Percentiles rank a stretch among this genome's conserved stretches.
Conservation (phyloP, 2,888 invertebrate species). For the Spilarctia lutea region DNA sequence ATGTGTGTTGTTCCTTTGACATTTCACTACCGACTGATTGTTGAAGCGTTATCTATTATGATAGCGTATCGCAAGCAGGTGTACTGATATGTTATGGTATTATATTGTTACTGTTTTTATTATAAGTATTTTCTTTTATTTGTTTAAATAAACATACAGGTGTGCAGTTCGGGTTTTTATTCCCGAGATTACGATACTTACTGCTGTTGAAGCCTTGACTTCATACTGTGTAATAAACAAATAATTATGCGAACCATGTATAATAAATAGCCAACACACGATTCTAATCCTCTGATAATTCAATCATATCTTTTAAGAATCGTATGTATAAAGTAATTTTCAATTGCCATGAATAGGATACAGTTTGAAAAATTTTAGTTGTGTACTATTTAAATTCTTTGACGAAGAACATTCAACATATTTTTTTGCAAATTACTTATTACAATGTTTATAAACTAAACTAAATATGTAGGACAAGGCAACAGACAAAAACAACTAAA, state of each 20-base stretch:
- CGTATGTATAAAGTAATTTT: neutral
- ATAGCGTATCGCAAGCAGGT: slow-evolving; percentile 24
- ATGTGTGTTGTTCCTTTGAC: slow-evolving; percentile 29
- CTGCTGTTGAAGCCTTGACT: neutral
- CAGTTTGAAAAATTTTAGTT: too few relatives aligned
- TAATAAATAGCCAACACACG: neutral
- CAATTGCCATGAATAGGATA: neutral
- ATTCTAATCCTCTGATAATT: neutral
- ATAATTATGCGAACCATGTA: neutral
- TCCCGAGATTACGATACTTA: neutral
- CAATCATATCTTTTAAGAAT: neutral
- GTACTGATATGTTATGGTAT: slow-evolving; percentile 37
- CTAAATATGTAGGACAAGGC: too few relatives aligned
- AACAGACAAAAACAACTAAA: too few relatives aligned
- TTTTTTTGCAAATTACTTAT: too few relatives aligned
- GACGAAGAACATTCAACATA: too few relatives aligned
- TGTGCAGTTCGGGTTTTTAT: neutral
- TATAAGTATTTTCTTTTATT: slow-evolving; percentile 5
- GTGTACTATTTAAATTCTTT: too few relatives aligned
- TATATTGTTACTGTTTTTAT: slow-evolving; percentile 23
- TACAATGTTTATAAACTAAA: too few relatives aligned
- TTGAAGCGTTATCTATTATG: slow-evolving; percentile 8
- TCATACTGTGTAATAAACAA: neutral
- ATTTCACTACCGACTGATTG: slow-evolving; percentile 43
- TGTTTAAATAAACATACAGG: neutral